phyloP scores from a whole-genome alignment of 2,888 invertebrate genomes.

The Drosophila heteroneura region DNA sequence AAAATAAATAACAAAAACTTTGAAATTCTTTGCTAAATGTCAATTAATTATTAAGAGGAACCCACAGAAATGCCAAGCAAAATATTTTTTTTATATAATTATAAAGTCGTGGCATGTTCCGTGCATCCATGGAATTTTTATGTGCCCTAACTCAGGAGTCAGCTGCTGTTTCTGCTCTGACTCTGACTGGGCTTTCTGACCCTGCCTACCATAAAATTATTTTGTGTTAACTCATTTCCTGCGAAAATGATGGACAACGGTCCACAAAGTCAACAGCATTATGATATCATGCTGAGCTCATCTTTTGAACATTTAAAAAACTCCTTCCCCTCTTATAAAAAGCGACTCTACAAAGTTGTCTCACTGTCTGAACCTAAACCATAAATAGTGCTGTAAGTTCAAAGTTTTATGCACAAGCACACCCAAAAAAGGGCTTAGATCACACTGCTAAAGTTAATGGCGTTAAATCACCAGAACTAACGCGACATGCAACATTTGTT shows the following conservation, averaged over 20 bases:
- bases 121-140: conserved; percentile 48
- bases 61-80: conserved; percentile 16
- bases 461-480: conserved; percentile 26
- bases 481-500: conserved; percentile 8
- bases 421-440: conserved; percentile 26
- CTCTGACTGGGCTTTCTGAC: conserved; percentile 30
- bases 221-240: conserved; percentile 73
- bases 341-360: conserved; percentile 31
- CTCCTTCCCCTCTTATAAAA: background rate
- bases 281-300: conserved; percentile 73
- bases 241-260: conserved; percentile 69
- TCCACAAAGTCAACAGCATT: conserved; percentile 31
- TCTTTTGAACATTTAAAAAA: conserved; percentile 27
- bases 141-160: conserved; percentile 33
- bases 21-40: conserved; percentile 74
- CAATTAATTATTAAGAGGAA: conserved; percentile 76
- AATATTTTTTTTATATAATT: conserved; percentile 67
- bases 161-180: conserved; percentile 11
- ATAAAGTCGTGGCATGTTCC: conserved; percentile 72
- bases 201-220: conserved; percentile 32
- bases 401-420: conserved; percentile 44
- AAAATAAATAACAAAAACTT: conserved; percentile 16
- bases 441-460: conserved; percentile 6
- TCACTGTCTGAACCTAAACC: conserved; percentile 35
- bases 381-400: conserved; percentile 31